A percentile compares a stretch with the other conserved stretches of the same genome.
These are phyloP conservation scores for Prunella strophiata DNA, from an alignment of 2,797 vertebrate species.

Conservation along the genomic window DNA sequence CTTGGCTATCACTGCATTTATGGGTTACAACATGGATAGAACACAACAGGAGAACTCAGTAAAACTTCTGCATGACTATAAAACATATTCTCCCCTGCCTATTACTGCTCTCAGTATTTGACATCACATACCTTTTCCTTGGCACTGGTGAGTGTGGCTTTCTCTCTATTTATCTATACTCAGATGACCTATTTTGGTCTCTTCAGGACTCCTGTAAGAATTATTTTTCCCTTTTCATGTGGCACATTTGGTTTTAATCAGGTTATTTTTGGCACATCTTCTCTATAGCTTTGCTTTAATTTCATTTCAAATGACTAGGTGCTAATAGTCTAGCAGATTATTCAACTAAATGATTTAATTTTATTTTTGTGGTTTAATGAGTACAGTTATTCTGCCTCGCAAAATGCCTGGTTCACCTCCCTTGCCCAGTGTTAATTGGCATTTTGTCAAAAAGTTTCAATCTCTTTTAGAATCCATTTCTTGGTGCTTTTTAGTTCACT, in stretches of 20 bases:
- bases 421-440: rapidly evolving
- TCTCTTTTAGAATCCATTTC: background rate
- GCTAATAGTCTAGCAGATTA: background rate
- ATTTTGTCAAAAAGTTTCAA: background rate
- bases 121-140: background rate
- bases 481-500: background rate
- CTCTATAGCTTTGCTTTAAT: background rate
- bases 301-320: background rate
- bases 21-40: background rate
- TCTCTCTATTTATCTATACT: background rate
- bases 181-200: background rate
- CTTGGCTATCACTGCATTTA: rapidly evolving
- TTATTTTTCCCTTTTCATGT: background rate
- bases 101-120: background rate
- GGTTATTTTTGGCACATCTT: background rate
- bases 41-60: background rate
- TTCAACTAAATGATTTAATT: background rate
- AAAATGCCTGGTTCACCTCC: background rate
- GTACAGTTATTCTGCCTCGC: background rate
- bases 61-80: background rate
- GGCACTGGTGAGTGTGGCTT: background rate
- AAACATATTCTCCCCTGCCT: background rate
- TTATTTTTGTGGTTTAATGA: background rate
- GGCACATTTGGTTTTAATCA: background rate
- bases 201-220: background rate